Evolutionary conservation across 2,113 vertebrate genomes (phyloP), one percentile per base, ranked within the genome.

Genomic region (mouse (Mus musculus)): DNA sequence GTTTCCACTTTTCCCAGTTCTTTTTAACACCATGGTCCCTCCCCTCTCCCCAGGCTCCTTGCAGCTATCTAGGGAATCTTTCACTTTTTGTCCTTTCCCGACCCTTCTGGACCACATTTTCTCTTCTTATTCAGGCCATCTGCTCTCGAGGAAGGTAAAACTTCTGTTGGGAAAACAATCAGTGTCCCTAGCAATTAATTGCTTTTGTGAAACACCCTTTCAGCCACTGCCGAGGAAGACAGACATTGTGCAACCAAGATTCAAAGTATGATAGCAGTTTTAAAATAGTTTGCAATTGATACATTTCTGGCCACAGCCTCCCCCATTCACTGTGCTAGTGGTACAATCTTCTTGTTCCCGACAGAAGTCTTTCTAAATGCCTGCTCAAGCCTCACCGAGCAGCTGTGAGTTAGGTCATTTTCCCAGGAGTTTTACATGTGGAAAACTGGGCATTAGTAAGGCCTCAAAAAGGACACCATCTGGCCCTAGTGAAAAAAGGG

Each of bases 351-450:
- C 98, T 98, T 98, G 98, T 98, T 98, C 98, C 98, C 98, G 98
- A 99, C 98, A 99, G 99, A 99, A 99, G 98, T 99, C 98, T 99
- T 99, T 99, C 99, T 99, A 99, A 99, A 99, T 99, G 99, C 99
- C 99, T 99, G 99, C 99, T 99, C 99, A 99, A 99, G 99, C 99
- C 99, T 99, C 99, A 99, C 99, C 99, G 99, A 99, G 99, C 99
- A 99, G 99, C 99, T 99, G 99, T 98, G 99, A 99, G 99, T 99
- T 99, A 99, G 99, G 99, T 99, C 99, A 99, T 99, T 99, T 99
- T 99, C 99, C 99, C 99, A 99, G 99, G 99, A 99, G 99, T 99
- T 99, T 99, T 99, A 99, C 99, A 99, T 99, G 99, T 99, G 99
- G 99, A 99, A 99, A 99, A 99, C 99, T 99, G 99, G 99, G 99